Evolutionary conservation across 2,888 invertebrate genomes (phyloP).

Genomic region (Drosophila tanythrix): DNA sequence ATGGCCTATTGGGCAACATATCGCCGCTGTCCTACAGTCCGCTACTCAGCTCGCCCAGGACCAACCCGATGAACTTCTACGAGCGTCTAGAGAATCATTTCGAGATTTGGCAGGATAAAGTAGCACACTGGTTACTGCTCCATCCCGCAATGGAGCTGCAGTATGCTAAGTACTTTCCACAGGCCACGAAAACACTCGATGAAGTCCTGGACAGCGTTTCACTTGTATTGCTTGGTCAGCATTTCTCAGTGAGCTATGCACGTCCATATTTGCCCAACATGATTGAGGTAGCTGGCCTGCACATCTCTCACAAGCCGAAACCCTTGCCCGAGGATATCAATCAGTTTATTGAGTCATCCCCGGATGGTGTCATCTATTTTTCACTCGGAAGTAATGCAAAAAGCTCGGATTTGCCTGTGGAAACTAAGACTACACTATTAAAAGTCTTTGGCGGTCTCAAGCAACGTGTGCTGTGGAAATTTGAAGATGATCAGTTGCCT

Average conservation of each 20-base stretch:
- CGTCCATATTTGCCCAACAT: slow-evolving; percentile 82
- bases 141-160: slow-evolving; percentile 70
- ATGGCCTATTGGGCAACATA: slow-evolving; percentile 66
- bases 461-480: slow-evolving; percentile 84
- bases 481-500: slow-evolving; percentile 79
- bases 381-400: slow-evolving; percentile 85
- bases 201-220: slow-evolving; percentile 74
- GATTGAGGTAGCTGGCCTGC: slow-evolving; percentile 83
- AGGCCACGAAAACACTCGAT: slow-evolving; percentile 58
- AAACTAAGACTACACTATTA: slow-evolving; percentile 59
- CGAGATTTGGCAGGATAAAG: slow-evolving; percentile 43
- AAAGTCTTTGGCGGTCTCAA: slow-evolving; percentile 58
- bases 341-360: slow-evolving; percentile 82
- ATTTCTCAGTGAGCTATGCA: slow-evolving; percentile 76
- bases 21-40: slow-evolving; percentile 81
- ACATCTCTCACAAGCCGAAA: slow-evolving; percentile 71
- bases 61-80: slow-evolving; percentile 81
- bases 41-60: slow-evolving; percentile 56
- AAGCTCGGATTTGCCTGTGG: slow-evolving; percentile 68
- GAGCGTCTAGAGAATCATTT: slow-evolving; percentile 81
- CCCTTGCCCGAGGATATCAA: slow-evolving; percentile 79
- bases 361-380: slow-evolving; percentile 85
- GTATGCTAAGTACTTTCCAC: slow-evolving; percentile 69
- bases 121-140: slow-evolving; percentile 58
- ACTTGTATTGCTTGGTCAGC: slow-evolving; percentile 81